Conservation (phyloP, 2,888 invertebrate genomes). For the Cenopis cana region DNA sequence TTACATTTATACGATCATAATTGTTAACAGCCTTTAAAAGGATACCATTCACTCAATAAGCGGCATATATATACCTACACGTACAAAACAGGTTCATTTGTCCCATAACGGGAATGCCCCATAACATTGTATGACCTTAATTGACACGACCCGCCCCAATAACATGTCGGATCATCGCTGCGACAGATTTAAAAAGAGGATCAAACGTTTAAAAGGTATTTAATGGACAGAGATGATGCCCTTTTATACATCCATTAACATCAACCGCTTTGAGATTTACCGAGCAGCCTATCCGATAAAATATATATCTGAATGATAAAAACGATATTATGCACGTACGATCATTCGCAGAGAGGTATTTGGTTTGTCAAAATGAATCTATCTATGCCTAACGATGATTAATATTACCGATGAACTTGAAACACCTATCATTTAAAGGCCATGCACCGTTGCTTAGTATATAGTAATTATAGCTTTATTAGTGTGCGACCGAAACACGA, state of each 20-base stretch:
- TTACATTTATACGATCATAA: neutral
- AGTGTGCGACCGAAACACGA: too few relatives aligned
- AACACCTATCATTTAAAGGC: too few relatives aligned
- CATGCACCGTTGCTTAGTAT: too few relatives aligned
- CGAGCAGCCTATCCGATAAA: slow-evolving; percentile 61
- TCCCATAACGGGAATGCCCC: slow-evolving; percentile 6
- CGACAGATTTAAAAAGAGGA: slow-evolving; percentile 82
- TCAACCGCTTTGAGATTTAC: slow-evolving; percentile 79
- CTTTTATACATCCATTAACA: slow-evolving; percentile 83
- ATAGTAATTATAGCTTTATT: too few relatives aligned
- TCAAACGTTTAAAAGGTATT: slow-evolving; percentile 85
- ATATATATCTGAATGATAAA: slow-evolving; percentile 70
- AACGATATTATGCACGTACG: neutral
- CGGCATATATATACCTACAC: neutral
- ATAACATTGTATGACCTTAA: slow-evolving; percentile 60
- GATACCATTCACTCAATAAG: neutral
- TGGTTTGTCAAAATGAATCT: neutral
- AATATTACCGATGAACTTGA: too few relatives aligned
- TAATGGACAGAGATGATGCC: slow-evolving; percentile 82
- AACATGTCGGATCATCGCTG: slow-evolving; percentile 75
- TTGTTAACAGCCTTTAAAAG: slow-evolving; percentile 9
- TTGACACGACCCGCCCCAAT: slow-evolving; percentile 72
- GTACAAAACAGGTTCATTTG: slow-evolving; percentile 18
- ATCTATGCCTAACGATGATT: too few relatives aligned
- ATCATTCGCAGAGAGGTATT: neutral